Percentiles rank a stretch among this genome's conserved stretches.
These are phyloP conservation scores for Dendrolimus houi DNA, from an alignment of 2,888 invertebrate species.

Conservation along the genomic window DNA sequence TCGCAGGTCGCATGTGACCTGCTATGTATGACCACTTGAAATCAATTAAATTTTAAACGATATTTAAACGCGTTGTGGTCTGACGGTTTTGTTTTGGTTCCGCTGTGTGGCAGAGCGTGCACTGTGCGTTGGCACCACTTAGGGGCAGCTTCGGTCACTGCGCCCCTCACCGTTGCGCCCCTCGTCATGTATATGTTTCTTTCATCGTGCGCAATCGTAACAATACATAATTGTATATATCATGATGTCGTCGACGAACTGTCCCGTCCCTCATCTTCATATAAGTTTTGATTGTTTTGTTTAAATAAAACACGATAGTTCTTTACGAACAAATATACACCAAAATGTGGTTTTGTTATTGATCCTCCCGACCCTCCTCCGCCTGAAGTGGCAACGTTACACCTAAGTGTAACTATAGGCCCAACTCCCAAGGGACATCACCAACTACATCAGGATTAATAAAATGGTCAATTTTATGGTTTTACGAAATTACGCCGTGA, in stretches of 20 bases:
- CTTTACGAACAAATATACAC: conserved; percentile 3
- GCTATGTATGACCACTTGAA: too few relatives aligned
- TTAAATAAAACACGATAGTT: conserved; percentile 48
- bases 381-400: background rate
- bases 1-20: too few relatives aligned
- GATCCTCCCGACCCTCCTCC: background rate
- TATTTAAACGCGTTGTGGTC: background rate
- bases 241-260: conserved; percentile 29
- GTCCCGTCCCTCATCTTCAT: conserved; percentile 66
- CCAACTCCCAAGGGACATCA: too few relatives aligned
- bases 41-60: too few relatives aligned
- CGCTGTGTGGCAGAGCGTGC: conserved; percentile 17
- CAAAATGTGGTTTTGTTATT: background rate
- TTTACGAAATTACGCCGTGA: too few relatives aligned
- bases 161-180: conserved; percentile 3
- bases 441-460: too few relatives aligned
- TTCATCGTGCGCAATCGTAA: too few relatives aligned
- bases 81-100: conserved; percentile 10
- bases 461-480: too few relatives aligned
- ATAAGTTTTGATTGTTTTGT: conserved; percentile 32
- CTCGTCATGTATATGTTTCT: background rate
- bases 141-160: conserved; percentile 7
- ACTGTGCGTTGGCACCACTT: conserved; percentile 16
- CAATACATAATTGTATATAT: too few relatives aligned
- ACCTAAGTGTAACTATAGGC: too few relatives aligned